phyloP scores from a whole-genome alignment of 2,113 vertebrate genomes.

The Salvelinus alpinus region DNA sequence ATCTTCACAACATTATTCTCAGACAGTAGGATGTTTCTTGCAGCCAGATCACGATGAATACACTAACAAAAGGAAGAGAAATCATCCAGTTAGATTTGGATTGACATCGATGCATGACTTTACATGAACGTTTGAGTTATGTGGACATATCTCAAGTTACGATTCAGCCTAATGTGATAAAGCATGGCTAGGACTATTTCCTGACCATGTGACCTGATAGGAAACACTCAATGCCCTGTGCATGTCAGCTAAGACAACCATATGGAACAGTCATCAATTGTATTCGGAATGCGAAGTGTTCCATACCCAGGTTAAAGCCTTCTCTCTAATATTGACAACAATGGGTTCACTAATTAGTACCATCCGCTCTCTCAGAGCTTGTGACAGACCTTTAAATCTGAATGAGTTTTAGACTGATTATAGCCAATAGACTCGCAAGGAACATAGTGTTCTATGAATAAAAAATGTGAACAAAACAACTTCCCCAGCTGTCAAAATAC shows the following conservation, averaged over 20 bases:
- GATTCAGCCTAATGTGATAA: neutral
- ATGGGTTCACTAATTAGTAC: conserved; percentile 53
- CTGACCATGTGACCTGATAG: no score
- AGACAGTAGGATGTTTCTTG: conserved; percentile 90
- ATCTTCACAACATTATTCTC: conserved; percentile 97
- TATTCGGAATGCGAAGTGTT: conserved; percentile 47
- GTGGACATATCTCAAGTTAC: neutral
- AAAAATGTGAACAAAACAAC: conserved; percentile 1
- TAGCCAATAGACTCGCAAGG: neutral
- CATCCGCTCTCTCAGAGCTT: conserved; percentile 43
- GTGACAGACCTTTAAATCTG: conserved; percentile 45
- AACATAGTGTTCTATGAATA: neutral
- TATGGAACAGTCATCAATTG: conserved; percentile 53
- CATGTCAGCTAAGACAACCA: conserved; percentile 41
- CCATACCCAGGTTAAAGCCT: conserved; percentile 37
- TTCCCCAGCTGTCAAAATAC: no score
- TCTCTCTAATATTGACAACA: conserved; percentile 42
- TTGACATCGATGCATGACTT: neutral
- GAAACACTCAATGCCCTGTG: neutral
- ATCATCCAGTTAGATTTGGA: neutral
- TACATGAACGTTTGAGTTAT: neutral
- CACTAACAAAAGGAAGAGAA: conserved; percentile 71
- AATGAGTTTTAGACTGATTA: conserved; percentile 15
- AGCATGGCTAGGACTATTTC: no score
- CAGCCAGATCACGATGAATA: conserved; percentile 90